Percentiles rank a stretch among this genome's conserved stretches.
Conservation (phyloP, 2,797 vertebrate genomes). For the Hybognathus amarus region DNA sequence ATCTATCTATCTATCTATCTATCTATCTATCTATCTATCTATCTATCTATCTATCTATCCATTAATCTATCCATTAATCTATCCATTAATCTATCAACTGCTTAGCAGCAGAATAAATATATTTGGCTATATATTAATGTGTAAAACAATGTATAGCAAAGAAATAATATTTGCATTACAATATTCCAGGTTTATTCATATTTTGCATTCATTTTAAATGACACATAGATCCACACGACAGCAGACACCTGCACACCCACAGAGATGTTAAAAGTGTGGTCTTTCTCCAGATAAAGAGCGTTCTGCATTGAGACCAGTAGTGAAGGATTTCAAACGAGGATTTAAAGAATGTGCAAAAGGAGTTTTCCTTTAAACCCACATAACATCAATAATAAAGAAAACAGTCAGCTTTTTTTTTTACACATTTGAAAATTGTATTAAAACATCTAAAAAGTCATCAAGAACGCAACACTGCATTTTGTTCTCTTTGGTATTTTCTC, state of each 20-base stretch:
- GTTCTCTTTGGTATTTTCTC: constrained; percentile 21
- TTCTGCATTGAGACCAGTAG: constrained; percentile 35
- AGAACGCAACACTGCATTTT: background rate
- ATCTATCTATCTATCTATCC: too few species aligned
- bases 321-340: background rate
- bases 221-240: constrained; percentile 21
- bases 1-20: too few species aligned
- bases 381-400: constrained; percentile 21
- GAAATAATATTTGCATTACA: background rate
- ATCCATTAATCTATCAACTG: background rate
- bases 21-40: background rate
- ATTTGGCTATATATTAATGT: background rate
- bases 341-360: constrained; percentile 50
- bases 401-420: background rate
- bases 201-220: constrained; percentile 34
- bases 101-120: background rate
- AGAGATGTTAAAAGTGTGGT: constrained; percentile 38
- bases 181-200: constrained; percentile 43
- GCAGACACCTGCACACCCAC: constrained; percentile 6
- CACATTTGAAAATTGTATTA: background rate
- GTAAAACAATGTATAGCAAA: background rate
- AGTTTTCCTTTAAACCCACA: background rate
- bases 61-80: background rate
- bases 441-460: background rate
- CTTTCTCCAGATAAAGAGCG: constrained; percentile 17